Evolutionary conservation across 1,140 invertebrate species (phyloP).

Genomic region (Drosophila melanica): DNA sequence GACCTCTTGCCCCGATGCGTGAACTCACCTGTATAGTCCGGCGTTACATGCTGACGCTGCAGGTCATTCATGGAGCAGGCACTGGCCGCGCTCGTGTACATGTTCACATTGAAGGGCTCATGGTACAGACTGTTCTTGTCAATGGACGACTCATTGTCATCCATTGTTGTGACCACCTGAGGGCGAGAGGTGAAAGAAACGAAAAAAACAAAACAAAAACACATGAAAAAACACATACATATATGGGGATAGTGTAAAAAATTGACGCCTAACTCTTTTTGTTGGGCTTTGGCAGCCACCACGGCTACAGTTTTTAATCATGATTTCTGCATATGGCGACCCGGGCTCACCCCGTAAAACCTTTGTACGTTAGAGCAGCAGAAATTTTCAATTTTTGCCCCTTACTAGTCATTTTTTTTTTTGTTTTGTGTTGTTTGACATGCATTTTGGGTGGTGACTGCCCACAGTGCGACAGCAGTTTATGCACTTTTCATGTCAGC

Average conservation of each 20-base stretch:
- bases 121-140: constrained; percentile 85
- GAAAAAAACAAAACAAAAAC: constrained; percentile 19
- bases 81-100: constrained; percentile 84
- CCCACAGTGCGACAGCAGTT: constrained; percentile 33
- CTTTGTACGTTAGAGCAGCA: constrained; percentile 48
- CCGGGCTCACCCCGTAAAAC: constrained; percentile 21
- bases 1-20: constrained; percentile 4
- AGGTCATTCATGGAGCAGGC: constrained; percentile 83
- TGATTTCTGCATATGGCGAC: constrained; percentile 75
- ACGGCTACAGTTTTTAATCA: constrained; percentile 74
- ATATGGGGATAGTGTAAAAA: constrained; percentile 38
- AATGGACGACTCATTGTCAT: constrained; percentile 84
- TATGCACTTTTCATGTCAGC: constrained; percentile 60
- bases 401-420: constrained; percentile 13
- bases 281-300: constrained; percentile 31
- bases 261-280: constrained; percentile 35
- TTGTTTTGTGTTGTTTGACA: constrained; percentile 49
- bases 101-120: constrained; percentile 85
- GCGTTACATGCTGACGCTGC: constrained; percentile 84
- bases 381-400: constrained; percentile 29
- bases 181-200: constrained; percentile 46
- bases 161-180: constrained; percentile 82
- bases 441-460: constrained; percentile 60
- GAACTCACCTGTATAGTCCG: constrained; percentile 84
- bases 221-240: constrained; percentile 38